Base-by-base conservation (phyloP, 2,113 vertebrate species). In the Sturnira hondurensis region DNA sequence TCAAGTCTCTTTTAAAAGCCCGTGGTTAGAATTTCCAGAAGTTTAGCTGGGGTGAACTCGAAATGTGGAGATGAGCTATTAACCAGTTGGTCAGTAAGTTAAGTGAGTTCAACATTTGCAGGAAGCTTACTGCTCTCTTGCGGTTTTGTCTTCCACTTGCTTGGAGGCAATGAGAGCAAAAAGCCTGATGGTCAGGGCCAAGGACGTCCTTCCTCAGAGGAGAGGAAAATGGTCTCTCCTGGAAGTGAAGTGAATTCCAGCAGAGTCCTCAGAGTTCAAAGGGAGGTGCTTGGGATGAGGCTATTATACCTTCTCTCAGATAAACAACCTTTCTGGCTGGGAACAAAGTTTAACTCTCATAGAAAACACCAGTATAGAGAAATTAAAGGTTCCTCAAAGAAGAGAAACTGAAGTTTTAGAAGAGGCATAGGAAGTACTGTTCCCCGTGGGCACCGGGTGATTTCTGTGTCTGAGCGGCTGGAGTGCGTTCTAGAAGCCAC, bases 11-110 rank as follows among this genome's bases (percentile, higher is more conserved):
- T 86, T 52, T 89, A 83, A 86, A 85, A 38, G 71, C 2, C 65
- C 77, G 94, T 97, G 96, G 94, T 74, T 96, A 93, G 88, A 87
- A 73, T 15, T 36, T 82, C 84, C n/a, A 56, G 85, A 95, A 36
- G 41, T 77, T 95, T 88, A 78, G 15, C 80, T 31, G 43, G 70
- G 31, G 33, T 52, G n/a, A 67, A 68, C 81, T 67, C 90, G 76
- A 38, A 92, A 77, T 81, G 63, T 45, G 67, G 65, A 87, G 68
- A 56, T n/a, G 47, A 70, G 41, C 76, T 71, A 7, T 82, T 89
- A 41, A 85, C 96, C 93, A 78, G 61, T 22, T 43, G 91, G 47
- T 68, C 77, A 86, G 90, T 50, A 95, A 87, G 81, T 73, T 63
- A 83, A 96, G 47, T 78, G 58, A 94, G 81, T 36, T 43, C 43